Evolutionary conservation across 2,113 vertebrate species (phyloP).

Genomic region (Petroica traversi): DNA sequence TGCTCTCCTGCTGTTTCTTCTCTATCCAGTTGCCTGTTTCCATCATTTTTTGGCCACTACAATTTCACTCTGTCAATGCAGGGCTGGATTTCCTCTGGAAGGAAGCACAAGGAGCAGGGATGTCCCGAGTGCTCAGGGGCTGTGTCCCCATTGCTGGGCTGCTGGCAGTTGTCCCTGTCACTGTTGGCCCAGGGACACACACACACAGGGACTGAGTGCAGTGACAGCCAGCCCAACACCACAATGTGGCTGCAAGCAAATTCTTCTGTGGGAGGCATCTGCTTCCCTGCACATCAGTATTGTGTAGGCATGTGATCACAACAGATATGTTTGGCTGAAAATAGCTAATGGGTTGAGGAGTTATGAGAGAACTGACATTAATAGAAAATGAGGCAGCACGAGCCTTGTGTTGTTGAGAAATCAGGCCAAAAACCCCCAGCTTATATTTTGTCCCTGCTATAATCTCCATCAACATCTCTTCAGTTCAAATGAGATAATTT

Average conservation of each 20-base stretch:
- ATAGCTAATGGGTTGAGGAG: not conserved
- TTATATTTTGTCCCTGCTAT: not conserved
- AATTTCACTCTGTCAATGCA: not conserved
- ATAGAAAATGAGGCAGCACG: not conserved
- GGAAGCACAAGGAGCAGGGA: not conserved
- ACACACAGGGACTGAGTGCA: not conserved
- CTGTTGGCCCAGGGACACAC: not conserved
- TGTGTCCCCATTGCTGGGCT: not conserved
- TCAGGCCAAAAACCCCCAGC: not conserved
- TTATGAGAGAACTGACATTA: not conserved
- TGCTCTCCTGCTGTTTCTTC: not conserved
- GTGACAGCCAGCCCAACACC: not conserved
- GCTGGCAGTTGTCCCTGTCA: no score
- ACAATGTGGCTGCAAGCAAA: not conserved
- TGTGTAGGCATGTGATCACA: constrained; percentile 1
- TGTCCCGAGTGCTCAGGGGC: not conserved
- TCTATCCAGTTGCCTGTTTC: not conserved
- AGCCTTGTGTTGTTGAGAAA: not conserved
- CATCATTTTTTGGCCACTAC: not conserved
- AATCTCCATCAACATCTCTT: not conserved
- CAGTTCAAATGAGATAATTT: not conserved
- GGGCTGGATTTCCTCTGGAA: not conserved
- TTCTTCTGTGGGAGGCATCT: not conserved
- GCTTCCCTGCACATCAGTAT: not conserved
- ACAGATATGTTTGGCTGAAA: not conserved